Conservation (phyloP, 2,888 invertebrate genomes). For the Cephus spinipes region DNA sequence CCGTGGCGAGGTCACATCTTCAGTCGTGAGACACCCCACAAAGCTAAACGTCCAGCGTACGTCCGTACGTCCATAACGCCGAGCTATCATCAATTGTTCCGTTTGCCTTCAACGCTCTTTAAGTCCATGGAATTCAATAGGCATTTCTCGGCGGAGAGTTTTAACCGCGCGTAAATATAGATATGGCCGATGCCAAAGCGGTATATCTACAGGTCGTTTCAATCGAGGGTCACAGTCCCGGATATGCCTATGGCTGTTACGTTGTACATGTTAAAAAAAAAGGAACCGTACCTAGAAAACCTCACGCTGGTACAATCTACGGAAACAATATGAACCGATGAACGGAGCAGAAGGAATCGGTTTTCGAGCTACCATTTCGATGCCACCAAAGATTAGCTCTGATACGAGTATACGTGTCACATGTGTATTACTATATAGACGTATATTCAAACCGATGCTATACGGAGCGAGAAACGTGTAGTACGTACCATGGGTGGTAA, state of each 20-base stretch:
- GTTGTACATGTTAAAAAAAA: background rate
- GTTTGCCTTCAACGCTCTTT: slow-evolving; percentile 30
- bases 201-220: background rate
- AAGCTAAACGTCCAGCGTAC: slow-evolving; percentile 28
- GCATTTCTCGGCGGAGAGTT: slow-evolving; percentile 42
- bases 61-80: slow-evolving; percentile 43
- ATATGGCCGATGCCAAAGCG: background rate
- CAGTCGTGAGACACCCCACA: slow-evolving; percentile 48
- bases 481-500: slow-evolving; percentile 39
- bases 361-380: slow-evolving; percentile 21
- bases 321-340: background rate
- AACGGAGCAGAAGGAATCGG: background rate
- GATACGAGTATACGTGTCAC: slow-evolving; percentile 25
- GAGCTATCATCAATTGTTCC: slow-evolving; percentile 58
- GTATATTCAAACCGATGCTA: slow-evolving; percentile 7
- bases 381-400: slow-evolving; percentile 37
- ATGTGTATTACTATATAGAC: slow-evolving; percentile 1
- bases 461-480: slow-evolving; percentile 22
- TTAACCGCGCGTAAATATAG: slow-evolving; percentile 35
- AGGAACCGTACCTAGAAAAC: background rate
- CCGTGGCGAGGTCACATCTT: slow-evolving; percentile 48
- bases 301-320: background rate
- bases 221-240: background rate
- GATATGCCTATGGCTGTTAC: background rate
- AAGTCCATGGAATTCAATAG: slow-evolving; percentile 51